A percentile compares a stretch with the other conserved stretches of the same genome.
These are phyloP conservation scores for Antrozous pallidus DNA, from an alignment of 2,797 vertebrate species.

Conservation along the genomic window DNA sequence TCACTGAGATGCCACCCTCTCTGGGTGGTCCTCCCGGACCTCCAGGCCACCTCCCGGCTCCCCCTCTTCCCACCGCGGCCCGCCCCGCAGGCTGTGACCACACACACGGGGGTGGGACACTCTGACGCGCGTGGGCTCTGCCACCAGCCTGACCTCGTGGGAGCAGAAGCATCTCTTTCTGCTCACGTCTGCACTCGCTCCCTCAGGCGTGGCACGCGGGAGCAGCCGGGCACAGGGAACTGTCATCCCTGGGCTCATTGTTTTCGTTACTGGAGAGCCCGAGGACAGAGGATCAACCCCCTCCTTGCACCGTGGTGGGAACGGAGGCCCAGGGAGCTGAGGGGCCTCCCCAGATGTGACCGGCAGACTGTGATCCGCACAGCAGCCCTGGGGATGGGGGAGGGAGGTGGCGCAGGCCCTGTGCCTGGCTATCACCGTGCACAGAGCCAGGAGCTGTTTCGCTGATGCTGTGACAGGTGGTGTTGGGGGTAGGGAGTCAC, in stretches of 20 bases:
- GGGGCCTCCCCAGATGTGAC: neutral
- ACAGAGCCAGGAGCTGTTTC: neutral
- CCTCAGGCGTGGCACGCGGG: neutral
- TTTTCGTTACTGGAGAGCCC: neutral
- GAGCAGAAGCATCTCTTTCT: neutral
- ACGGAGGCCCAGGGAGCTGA: neutral
- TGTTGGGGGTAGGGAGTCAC: neutral
- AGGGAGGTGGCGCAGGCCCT: neutral
- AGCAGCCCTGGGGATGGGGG: no score
- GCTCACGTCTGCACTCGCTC: neutral
- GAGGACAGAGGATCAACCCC: neutral
- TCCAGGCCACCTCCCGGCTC: neutral
- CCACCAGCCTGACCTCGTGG: neutral
- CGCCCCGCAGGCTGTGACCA: neutral
- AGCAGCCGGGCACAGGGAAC: neutral
- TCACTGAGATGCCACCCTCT: neutral
- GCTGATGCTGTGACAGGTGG: neutral
- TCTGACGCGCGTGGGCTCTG: neutral
- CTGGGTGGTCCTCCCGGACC: neutral
- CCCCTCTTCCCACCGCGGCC: neutral
- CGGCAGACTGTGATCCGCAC: neutral
- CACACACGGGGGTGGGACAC: neutral
- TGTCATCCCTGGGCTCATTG: neutral
- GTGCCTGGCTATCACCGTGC: neutral
- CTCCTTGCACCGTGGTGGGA: neutral